phyloP scores from a whole-genome alignment of 2,113 vertebrate genomes.

The Microcebus griseorufus region DNA sequence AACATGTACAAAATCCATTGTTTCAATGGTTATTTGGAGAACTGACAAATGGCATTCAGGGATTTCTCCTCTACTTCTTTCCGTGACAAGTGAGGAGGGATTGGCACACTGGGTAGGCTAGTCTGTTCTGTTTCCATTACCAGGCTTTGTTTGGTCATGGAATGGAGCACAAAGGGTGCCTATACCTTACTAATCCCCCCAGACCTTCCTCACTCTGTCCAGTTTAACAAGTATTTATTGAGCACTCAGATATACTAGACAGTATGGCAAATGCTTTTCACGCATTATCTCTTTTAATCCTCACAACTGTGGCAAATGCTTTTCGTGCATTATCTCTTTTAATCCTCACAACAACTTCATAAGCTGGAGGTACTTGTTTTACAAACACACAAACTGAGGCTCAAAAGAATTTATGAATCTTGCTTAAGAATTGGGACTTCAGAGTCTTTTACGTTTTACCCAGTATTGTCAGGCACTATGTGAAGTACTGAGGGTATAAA shows the following conservation, averaged over 20 bases:
- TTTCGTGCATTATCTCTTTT: background rate
- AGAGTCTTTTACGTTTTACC: background rate
- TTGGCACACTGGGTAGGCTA: background rate
- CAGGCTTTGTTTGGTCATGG: background rate
- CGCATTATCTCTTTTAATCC: background rate
- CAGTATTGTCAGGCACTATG: background rate
- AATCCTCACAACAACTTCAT: background rate
- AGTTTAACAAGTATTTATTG: slow-evolving; percentile 22
- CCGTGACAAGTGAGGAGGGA: background rate
- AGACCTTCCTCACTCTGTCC: background rate
- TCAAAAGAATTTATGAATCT: slow-evolving; percentile 28
- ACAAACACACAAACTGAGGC: background rate
- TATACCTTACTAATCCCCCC: background rate
- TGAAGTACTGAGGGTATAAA: slow-evolving; percentile 16
- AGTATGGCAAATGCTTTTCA: slow-evolving; percentile 20
- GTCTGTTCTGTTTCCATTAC: background rate
- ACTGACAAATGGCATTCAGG: background rate
- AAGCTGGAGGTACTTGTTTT: slow-evolving; percentile 23
- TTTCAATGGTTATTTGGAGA: slow-evolving; percentile 4
- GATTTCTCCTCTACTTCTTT: background rate
- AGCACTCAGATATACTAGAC: background rate
- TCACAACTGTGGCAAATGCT: background rate
- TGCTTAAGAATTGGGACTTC: background rate
- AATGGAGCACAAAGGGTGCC: background rate
- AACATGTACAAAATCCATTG: background rate